These are phyloP conservation scores for Phlogophora meticulosa DNA, from an alignment of 2,888 invertebrate species.

Conservation along the genomic window DNA sequence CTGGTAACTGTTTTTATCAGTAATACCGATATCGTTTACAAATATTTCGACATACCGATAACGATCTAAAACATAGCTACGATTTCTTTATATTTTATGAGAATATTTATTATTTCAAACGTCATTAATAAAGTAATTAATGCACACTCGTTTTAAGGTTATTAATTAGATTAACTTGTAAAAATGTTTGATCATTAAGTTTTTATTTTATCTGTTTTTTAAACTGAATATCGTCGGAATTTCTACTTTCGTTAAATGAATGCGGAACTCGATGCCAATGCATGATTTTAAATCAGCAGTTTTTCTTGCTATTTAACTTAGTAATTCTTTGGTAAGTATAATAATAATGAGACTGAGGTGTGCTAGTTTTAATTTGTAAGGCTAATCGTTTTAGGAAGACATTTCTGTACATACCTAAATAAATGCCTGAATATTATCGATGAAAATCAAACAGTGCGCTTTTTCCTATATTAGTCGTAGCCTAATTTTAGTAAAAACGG, in stretches of 20 bases:
- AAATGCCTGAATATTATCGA: too few species aligned
- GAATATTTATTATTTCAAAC: conserved; percentile 33
- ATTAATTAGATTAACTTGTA: conserved; percentile 47
- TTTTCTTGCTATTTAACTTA: background rate
- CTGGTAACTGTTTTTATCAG: conserved; percentile 78
- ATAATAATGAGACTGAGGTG: conserved; percentile 4
- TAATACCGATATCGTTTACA: conserved; percentile 86
- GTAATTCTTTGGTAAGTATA: background rate
- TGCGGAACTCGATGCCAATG: conserved; percentile 38
- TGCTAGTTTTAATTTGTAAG: conserved; percentile 3
- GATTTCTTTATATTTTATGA: conserved; percentile 48
- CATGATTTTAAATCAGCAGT: background rate
- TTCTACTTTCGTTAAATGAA: conserved; percentile 51
- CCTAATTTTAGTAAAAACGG: too few species aligned
- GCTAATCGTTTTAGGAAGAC: conserved; percentile 1
- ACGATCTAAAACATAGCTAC: conserved; percentile 71
- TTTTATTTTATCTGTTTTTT: conserved; percentile 50
- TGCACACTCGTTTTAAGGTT: conserved; percentile 27
- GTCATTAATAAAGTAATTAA: conserved; percentile 28
- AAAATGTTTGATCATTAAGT: conserved; percentile 27
- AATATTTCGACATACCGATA: conserved; percentile 89
- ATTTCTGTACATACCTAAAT: too few species aligned
- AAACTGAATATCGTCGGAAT: conserved; percentile 37
- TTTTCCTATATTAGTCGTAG: too few species aligned
- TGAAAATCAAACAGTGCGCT: too few species aligned